Percentiles rank a stretch among this genome's conserved stretches.
phyloP scores from a whole-genome alignment of 2,888 invertebrate species.

The Leuctra nigra region DNA sequence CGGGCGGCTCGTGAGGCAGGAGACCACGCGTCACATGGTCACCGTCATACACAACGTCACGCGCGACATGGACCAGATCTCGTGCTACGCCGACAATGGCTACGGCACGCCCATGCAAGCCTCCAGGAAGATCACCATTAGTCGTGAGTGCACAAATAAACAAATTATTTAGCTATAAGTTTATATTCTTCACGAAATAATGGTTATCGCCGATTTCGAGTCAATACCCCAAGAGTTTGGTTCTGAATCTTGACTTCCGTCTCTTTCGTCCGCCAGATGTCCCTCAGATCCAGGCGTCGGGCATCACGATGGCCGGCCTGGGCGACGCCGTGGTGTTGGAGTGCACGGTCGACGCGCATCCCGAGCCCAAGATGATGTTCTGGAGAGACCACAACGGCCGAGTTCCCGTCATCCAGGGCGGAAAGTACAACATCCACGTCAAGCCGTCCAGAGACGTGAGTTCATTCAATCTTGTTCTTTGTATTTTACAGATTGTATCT shows the following conservation, averaged over 20 bases:
- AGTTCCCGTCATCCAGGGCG: conserved; percentile 68
- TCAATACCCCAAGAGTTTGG: no score
- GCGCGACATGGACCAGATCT: conserved; percentile 76
- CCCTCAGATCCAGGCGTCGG: conserved; percentile 68
- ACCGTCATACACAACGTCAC: conserved; percentile 81
- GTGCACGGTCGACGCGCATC: conserved; percentile 70
- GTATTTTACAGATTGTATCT: no score
- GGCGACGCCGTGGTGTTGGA: conserved; percentile 71
- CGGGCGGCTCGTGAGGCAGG: conserved; percentile 71
- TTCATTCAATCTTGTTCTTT: no score
- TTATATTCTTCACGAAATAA: no score
- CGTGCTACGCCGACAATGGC: conserved; percentile 83
- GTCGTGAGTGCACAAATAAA: conserved; percentile 63
- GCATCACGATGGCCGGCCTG: conserved; percentile 67
- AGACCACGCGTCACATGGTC: conserved; percentile 77
- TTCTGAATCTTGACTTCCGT: no score
- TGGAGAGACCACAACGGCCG: conserved; percentile 71
- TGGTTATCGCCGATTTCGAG: no score
- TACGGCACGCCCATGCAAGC: conserved; percentile 84
- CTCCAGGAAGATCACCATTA: conserved; percentile 69
- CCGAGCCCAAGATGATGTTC: conserved; percentile 73
- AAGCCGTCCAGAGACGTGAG: conserved; percentile 52
- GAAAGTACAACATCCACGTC: conserved; percentile 61
- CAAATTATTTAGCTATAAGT: no score
- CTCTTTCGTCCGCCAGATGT: conserved; percentile 59